Conservation (phyloP, 2,113 vertebrate species). For the Anarrhichthys ocellatus region DNA sequence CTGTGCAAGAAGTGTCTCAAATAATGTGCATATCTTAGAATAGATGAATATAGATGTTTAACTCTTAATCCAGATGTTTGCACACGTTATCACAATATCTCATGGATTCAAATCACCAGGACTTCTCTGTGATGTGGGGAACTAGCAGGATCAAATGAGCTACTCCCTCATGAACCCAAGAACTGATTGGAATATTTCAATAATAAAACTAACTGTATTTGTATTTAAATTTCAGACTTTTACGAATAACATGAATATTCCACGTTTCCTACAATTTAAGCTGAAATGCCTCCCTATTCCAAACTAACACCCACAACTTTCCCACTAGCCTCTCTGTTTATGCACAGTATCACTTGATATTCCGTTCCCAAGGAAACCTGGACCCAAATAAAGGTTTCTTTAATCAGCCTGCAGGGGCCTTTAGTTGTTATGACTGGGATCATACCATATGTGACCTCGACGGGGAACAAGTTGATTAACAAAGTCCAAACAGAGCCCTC, state of each 20-base stretch:
- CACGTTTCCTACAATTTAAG: conserved; percentile 19
- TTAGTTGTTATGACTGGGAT: conserved; percentile 59
- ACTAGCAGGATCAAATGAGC: background rate
- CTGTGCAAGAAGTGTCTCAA: background rate
- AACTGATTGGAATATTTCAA: conserved; percentile 2
- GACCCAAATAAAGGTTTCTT: conserved; percentile 51
- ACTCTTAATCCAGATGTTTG: background rate
- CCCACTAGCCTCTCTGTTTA: conserved; percentile 49
- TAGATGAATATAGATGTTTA: background rate
- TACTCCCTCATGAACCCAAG: background rate
- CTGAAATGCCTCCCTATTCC: conserved; percentile 22
- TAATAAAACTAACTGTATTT: background rate
- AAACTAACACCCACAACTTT: conserved; percentile 33
- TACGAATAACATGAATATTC: conserved; percentile 20
- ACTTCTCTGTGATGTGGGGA: conserved; percentile 4
- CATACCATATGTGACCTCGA: conserved; percentile 39
- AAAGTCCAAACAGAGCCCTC: conserved; percentile 5
- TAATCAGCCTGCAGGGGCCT: conserved; percentile 48
- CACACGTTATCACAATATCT: background rate
- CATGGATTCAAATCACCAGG: background rate
- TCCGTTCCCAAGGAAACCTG: conserved; percentile 55
- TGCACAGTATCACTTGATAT: conserved; percentile 55
- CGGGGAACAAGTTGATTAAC: conserved; percentile 28
- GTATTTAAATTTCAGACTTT: conserved; percentile 9
- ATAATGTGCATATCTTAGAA: background rate